Evolutionary conservation across 2,888 invertebrate species (phyloP), one percentile per base, ranked within the genome.

Genomic region (Opisthograptis luteolata): DNA sequence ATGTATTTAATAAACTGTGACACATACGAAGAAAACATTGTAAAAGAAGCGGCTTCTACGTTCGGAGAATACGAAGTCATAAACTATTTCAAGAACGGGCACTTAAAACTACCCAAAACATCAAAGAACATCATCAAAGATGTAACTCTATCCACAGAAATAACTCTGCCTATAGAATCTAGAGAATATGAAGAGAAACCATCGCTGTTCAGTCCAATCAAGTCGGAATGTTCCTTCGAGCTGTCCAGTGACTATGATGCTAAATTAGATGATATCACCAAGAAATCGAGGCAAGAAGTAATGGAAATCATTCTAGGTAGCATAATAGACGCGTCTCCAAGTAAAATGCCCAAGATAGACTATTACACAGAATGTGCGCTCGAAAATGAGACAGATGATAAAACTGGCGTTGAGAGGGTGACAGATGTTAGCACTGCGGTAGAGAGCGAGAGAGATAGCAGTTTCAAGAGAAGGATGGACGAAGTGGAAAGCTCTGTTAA

Each of bases 301-400:
- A 84, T 91, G 87, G 90, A 91, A 45, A 91, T 91, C 8, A 91
- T 91, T 57, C 78, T 91, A 10, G 91, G 91, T n/a, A 81, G 72
- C 19, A 67, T 70, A 8, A 56, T 76, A 37, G 83, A 83, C 12
- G 72, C 74, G 14, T 75, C 78, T 0, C 68, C 77, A 0, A 77
- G 66, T 17, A 77, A 81, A 56, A 79, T 84, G 76, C 87, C 89
- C 1, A 76, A 64, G 7, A 87, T 88, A 51, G 85, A 86, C 45
- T 86, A 86, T 37, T 81, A 80, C 13, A 77, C 64, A 0, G 88
- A 89, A 1, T 78, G 76, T 0, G 79, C 75, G 1, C 27, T 27
- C 48, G 50, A 58, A 4, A 27, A 9, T 3, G 55, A 55, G 5
- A 64, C 36, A 49, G 37, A 31, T 39, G 15, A 27, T 25, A 8